These are phyloP conservation scores for Pomacea maculata DNA, from an alignment of 1,140 invertebrate genomes.

Conservation along the genomic window DNA sequence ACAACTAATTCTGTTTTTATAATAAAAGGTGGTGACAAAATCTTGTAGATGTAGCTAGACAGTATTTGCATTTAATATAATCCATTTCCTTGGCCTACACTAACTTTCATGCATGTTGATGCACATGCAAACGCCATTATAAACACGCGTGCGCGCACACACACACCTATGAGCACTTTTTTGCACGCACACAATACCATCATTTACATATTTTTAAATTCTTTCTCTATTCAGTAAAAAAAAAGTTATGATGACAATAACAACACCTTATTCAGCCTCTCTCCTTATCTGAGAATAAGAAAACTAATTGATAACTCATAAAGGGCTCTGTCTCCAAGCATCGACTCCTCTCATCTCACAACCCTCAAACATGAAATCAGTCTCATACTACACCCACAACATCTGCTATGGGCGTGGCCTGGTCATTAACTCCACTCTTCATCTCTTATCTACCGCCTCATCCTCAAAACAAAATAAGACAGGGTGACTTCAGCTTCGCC, in stretches of 20 bases:
- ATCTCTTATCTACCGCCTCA: too few relatives aligned
- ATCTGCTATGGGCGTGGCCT: too few relatives aligned
- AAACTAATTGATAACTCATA: not conserved
- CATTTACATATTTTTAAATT: not conserved
- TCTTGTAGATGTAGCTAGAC: too few relatives aligned
- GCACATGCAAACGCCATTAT: not conserved
- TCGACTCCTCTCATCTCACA: too few relatives aligned
- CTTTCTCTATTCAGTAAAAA: not conserved
- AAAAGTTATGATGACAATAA: not conserved
- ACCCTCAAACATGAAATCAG: too few relatives aligned
- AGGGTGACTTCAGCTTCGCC: not conserved
- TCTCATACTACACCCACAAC: too few relatives aligned
- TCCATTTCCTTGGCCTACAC: not conserved
- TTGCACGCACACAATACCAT: not conserved
- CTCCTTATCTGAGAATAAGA: not conserved
- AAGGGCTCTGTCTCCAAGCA: not conserved
- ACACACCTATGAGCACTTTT: not conserved
- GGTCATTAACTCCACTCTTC: too few relatives aligned
- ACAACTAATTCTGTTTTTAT: too few relatives aligned
- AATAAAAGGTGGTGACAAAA: too few relatives aligned
- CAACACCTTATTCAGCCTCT: too few relatives aligned
- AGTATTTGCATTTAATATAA: too few relatives aligned
- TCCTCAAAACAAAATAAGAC: too few relatives aligned
- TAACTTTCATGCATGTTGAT: not conserved
- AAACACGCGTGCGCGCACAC: not conserved